Evolutionary conservation across 2,113 vertebrate species (phyloP).

Genomic region (Scophthalmus maximus): DNA sequence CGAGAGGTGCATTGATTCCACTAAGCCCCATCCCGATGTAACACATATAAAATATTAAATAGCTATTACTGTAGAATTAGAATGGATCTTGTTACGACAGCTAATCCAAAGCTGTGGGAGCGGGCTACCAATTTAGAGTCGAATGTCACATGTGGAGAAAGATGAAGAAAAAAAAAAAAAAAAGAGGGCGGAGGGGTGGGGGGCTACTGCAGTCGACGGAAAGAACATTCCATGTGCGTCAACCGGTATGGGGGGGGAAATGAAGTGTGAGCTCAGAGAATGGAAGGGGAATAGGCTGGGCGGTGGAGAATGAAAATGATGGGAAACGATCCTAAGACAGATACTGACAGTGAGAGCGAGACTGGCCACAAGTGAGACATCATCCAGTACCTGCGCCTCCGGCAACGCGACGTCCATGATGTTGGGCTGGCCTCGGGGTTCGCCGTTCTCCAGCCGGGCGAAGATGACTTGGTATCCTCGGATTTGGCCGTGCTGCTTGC

Average conservation of each 20-base stretch:
- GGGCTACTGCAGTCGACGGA: constrained; percentile 17
- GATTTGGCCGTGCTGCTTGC: constrained; percentile 97
- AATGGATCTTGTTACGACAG: constrained; percentile 61
- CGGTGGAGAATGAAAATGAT: constrained; percentile 50
- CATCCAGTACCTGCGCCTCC: constrained; percentile 91
- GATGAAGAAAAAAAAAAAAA: constrained; percentile 8
- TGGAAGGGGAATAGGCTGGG: constrained; percentile 36
- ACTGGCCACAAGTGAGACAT: constrained; percentile 17
- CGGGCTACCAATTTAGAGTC: constrained; percentile 66
- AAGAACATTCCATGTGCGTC: constrained; percentile 48
- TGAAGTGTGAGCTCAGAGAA: constrained; percentile 61
- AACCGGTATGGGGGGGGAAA: constrained; percentile 30
- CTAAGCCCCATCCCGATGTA: constrained; percentile 66
- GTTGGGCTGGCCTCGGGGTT: constrained; percentile 91
- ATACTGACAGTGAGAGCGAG: constrained; percentile 23
- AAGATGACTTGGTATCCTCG: constrained; percentile 97
- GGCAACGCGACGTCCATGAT: constrained; percentile 96
- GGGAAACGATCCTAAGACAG: constrained; percentile 51
- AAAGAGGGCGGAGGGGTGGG: not conserved
- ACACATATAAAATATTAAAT: constrained; percentile 71
- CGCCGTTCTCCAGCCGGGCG: constrained; percentile 92
- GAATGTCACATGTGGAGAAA: constrained; percentile 63
- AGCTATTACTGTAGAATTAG: constrained; percentile 71
- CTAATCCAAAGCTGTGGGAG: constrained; percentile 65
- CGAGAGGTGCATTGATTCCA: constrained; percentile 60